These are phyloP conservation scores for Cariama cristata DNA, from an alignment of 2,113 vertebrate species.

Conservation along the genomic window DNA sequence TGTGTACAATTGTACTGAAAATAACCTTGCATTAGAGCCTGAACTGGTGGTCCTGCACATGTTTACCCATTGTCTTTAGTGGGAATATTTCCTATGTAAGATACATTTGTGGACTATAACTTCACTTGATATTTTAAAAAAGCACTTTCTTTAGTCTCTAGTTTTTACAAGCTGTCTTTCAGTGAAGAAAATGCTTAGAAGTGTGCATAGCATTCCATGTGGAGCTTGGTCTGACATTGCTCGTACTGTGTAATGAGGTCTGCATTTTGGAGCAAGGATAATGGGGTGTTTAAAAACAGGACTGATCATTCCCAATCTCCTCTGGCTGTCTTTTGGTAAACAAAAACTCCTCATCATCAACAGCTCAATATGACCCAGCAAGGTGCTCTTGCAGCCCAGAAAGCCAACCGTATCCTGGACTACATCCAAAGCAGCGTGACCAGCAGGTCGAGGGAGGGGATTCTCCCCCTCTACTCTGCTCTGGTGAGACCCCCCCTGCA, in stretches of 20 bases:
- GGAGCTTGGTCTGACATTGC: neutral
- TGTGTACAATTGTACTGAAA: neutral
- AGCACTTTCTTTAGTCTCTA: neutral
- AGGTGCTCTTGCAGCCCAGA: too few relatives aligned
- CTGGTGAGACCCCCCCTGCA: too few relatives aligned
- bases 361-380: too few relatives aligned
- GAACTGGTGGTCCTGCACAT: neutral
- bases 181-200: neutral
- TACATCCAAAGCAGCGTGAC: too few relatives aligned
- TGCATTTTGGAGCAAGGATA: slow-evolving; percentile 7
- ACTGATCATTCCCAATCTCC: neutral
- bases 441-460: too few relatives aligned
- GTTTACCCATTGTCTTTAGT: neutral
- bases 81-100: neutral
- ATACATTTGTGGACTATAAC: neutral
- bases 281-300: neutral
- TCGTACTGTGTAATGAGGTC: fast-evolving
- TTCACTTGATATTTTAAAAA: neutral
- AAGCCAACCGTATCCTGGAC: too few relatives aligned
- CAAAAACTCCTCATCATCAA: neutral
- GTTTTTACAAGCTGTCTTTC: neutral
- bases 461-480: too few relatives aligned
- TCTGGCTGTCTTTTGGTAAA: slow-evolving; percentile 14
- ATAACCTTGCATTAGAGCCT: neutral
- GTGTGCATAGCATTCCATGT: neutral